Evolutionary conservation across 2,113 vertebrate species (phyloP), one percentile per base, ranked within the genome.

Genomic region (Nicator chloris): DNA sequence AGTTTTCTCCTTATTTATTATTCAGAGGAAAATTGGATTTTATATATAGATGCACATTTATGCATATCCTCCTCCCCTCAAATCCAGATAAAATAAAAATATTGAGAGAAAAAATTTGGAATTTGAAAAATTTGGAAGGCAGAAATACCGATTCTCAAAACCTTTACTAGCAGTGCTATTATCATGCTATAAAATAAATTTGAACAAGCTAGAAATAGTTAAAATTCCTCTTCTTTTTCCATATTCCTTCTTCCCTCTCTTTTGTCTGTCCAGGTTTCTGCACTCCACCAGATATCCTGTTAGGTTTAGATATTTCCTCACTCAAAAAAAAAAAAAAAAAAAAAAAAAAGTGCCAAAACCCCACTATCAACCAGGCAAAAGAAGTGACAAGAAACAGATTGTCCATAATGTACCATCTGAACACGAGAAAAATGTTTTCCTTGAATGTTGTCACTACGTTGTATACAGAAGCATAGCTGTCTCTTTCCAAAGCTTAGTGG

Each of bases 351-450:
- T 3, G 0, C 61, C 82, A 91, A 94, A 91, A 45, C 9, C 6
- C 39, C 39, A 78, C 35, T 78, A 88, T 76, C 2, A 11, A 86
- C 22, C 26, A 68, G 56, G 15, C 19, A 61, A 77, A 31, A 83
- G 57, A 94, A 95, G 54, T 23, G 61, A 66, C 28, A 71, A 90
- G 72, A 93, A 94, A 92, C 69, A 86, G 44, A 92, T 51, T 71
- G 54, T 64, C 47, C 50, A 33, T 77, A 94, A 94, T 27, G 15
- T 45, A 72, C 57, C 39, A 65, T 49, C 54, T 86, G 72, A 93
- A 80, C 28, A 92, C 2, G 30, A 94, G 35, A 50, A 94, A 78
- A 78, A 66, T 10, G 11, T 89, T 70, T 91, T 54, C 71, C 45
- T 95, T 80, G 60, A 68, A 86, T 95, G 45, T n/a, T 92, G 68